Evolutionary conservation across 2,888 invertebrate genomes (phyloP), one percentile per base, ranked within the genome.

Genomic region (Seira ritae): DNA sequence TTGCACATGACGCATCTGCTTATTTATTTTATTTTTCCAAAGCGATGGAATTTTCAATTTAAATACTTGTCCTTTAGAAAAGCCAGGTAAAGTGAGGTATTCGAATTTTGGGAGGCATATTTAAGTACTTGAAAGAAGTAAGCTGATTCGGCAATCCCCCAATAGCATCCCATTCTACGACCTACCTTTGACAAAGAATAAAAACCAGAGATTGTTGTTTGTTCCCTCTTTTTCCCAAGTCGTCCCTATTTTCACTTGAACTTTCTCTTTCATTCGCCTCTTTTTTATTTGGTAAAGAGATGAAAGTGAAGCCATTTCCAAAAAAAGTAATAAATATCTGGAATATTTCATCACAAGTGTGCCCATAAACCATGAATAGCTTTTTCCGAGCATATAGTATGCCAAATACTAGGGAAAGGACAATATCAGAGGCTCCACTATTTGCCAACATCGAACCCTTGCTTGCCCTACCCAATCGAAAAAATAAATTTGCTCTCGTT

Each of bases 281-380:
- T 55, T 55, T 55, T 55, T 55, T 17, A 17, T 55, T 55, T 55
- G 15, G 3, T 3, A 55, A 55, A 55, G 55, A 55, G 55, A 55
- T 55, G 55, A 55, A 55, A 55, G 55, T 8, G 42, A 42, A 55
- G 17, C 3, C 55, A 2, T 31, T 31, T 31, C 8, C 31, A 55
- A 55, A n/a, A 17, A 55, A 55, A 55, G 55, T 55, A 55, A 55
- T 55, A 55, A 55, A 55, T 55, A 55, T 55, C 17, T 55, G 55
- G 55, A 55, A 55, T 55, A 55, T 55, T 55, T 55, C n/a, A 55
- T 55, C n/a, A 55, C 55, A 17, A 55, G 55, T 12, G 55, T n/a
- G 55, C 15, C 15, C 55, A 3, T 55, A 55, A 55, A 55, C 55
- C 3, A 17, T 55, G 55, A 55, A 55, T 55, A 12, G 55, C 55